Evolutionary conservation across 2,888 invertebrate species (phyloP).

Genomic region (Conistra vaccinii): DNA sequence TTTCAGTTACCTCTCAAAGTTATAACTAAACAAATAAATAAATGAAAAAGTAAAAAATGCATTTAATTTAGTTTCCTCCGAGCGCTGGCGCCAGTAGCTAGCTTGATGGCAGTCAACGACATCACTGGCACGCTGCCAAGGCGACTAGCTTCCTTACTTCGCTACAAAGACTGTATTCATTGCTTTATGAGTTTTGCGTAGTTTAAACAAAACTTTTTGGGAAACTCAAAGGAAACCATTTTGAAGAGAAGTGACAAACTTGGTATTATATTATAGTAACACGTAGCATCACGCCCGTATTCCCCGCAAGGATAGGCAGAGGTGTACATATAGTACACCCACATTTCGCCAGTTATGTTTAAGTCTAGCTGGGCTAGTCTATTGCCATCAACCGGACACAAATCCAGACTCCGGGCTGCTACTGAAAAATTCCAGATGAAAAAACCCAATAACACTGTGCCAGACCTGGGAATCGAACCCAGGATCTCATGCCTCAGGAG

Average conservation of each 20-base stretch:
- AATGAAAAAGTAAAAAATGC: constrained; percentile 43
- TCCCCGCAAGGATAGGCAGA: too few species aligned
- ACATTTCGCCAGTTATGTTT: too few species aligned
- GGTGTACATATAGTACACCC: too few species aligned
- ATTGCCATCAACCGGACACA: neutral
- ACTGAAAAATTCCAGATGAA: too few species aligned
- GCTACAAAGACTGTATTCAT: constrained; percentile 39
- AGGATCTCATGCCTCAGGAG: neutral
- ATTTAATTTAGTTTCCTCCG: constrained; percentile 63
- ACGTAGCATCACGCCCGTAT: too few species aligned
- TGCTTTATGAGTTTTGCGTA: constrained; percentile 10
- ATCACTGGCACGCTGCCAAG: constrained; percentile 63
- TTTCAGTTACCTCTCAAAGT: constrained; percentile 21
- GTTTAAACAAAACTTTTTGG: neutral
- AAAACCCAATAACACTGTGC: neutral
- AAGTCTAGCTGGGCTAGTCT: neutral
- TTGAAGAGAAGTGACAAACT: neutral
- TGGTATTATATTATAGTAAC: too few species aligned
- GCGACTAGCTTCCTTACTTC: constrained; percentile 47
- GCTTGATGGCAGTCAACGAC: constrained; percentile 58
- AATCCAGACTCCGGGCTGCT: too few species aligned
- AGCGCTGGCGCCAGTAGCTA: constrained; percentile 46
- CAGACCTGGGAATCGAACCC: neutral
- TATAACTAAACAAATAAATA: constrained; percentile 31
- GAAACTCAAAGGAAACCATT: neutral